A percentile compares a stretch with the other conserved stretches of the same genome.
phyloP scores from a whole-genome alignment of 2,113 vertebrate species.

The Aleadryas rufinucha region DNA sequence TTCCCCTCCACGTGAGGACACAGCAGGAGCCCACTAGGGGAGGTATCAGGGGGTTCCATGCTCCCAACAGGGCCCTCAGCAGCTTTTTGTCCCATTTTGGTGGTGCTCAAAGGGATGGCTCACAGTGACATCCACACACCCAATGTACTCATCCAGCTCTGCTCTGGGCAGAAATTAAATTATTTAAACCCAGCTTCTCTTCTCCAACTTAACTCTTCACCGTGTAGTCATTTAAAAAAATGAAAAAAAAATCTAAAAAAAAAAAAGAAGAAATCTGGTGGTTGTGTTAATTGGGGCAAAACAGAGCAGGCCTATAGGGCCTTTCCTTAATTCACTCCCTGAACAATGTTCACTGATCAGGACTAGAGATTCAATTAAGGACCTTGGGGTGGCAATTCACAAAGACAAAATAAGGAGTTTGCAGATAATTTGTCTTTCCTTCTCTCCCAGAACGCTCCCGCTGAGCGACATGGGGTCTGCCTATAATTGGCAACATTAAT shows the following conservation, averaged over 20 bases:
- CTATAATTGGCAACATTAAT: constrained; percentile 57
- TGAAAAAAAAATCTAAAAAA: background rate
- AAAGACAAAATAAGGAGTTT: constrained; percentile 40
- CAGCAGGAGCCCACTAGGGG: background rate
- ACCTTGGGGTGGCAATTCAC: constrained; percentile 55
- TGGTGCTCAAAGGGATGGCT: background rate
- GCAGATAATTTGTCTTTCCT: constrained; percentile 49
- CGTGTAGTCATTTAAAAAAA: background rate
- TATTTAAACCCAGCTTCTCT: background rate
- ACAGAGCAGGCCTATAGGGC: constrained; percentile 34
- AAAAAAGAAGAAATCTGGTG: background rate
- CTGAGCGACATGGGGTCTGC: constrained; percentile 1
- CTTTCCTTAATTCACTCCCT: constrained; percentile 31
- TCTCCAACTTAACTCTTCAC: background rate
- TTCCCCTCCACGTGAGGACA: background rate
- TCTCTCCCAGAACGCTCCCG: constrained; percentile 21
- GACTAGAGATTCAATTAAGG: constrained; percentile 30
- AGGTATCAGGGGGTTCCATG: fast-evolving
- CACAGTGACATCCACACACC: background rate
- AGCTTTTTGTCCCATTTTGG: background rate
- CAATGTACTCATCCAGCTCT: fast-evolving
- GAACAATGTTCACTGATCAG: constrained; percentile 50
- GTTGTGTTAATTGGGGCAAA: constrained; percentile 44
- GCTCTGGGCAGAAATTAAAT: background rate
- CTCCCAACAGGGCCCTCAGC: background rate